Evolutionary conservation across 2,113 vertebrate species (phyloP).

Genomic region (Chlorodrepanis virens): DNA sequence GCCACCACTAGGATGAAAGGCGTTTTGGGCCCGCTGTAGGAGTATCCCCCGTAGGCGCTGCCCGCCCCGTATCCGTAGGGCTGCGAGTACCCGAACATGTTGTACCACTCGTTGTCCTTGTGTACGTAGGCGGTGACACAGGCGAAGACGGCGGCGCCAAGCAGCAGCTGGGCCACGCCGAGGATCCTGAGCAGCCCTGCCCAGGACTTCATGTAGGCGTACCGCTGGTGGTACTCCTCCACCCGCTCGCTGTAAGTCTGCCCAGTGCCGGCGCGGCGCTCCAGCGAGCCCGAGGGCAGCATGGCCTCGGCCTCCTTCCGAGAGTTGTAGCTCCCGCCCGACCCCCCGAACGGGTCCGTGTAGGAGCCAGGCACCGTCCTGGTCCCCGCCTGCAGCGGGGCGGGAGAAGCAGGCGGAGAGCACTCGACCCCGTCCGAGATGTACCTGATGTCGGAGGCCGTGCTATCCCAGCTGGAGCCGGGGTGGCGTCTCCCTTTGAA

Average conservation of each 20-base stretch:
- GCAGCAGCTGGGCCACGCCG: constrained; percentile 81
- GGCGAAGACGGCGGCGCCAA: constrained; percentile 90
- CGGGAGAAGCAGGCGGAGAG: constrained; percentile 85
- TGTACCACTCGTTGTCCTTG: constrained; percentile 97
- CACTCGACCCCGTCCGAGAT: constrained; percentile 79
- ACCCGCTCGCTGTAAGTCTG: constrained; percentile 84
- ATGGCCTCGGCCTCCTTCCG: constrained; percentile 75
- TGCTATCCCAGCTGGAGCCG: constrained; percentile 63
- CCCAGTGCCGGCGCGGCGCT: constrained; percentile 68
- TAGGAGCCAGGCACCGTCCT: constrained; percentile 65
- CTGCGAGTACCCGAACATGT: constrained; percentile 85
- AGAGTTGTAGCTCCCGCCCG: constrained; percentile 75
- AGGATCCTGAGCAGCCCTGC: constrained; percentile 89
- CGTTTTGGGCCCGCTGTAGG: constrained; percentile 88
- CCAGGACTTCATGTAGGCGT: constrained; percentile 97
- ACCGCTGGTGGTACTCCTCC: constrained; percentile 82
- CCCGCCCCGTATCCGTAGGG: constrained; percentile 75
- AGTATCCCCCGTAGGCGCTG: constrained; percentile 71
- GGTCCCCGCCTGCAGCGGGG: neutral
- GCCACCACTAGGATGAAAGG: constrained; percentile 88
- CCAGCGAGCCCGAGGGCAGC: constrained; percentile 71
- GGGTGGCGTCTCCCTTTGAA: constrained; percentile 74
- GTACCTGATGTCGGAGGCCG: constrained; percentile 68
- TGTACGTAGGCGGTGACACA: constrained; percentile 93
- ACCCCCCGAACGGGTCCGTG: constrained; percentile 73